Evolutionary conservation across 1,140 invertebrate genomes (phyloP).

Genomic region (Drosophila leontia): DNA sequence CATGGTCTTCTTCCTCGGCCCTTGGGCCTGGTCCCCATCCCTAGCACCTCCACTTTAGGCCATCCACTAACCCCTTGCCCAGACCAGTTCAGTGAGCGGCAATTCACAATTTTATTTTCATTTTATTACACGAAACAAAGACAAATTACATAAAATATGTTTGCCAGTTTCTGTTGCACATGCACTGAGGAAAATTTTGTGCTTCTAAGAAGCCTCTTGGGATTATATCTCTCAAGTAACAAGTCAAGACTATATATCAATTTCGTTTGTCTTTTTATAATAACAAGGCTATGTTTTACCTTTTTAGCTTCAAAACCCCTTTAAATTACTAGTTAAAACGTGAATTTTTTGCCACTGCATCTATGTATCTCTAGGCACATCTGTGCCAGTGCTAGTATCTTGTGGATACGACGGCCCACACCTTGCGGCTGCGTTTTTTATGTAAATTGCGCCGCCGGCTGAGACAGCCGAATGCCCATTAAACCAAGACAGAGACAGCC

Average conservation of each 20-base stretch:
- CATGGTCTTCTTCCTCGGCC: not conserved
- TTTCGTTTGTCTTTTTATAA: no score
- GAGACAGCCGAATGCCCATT: conserved; percentile 62
- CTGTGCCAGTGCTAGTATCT: conserved; percentile 40
- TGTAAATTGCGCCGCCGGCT: conserved; percentile 72
- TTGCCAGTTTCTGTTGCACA: conserved; percentile 18
- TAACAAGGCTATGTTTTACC: not conserved
- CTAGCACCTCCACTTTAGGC: not conserved
- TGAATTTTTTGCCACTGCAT: not conserved
- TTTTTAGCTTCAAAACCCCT: not conserved
- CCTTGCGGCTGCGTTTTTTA: conserved; percentile 76
- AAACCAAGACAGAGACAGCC: conserved; percentile 46
- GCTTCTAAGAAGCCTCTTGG: no score
- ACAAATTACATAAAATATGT: conserved; percentile 84
- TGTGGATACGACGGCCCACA: conserved; percentile 64
- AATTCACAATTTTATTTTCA: conserved; percentile 80
- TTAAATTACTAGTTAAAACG: not conserved
- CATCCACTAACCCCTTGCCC: conserved; percentile 24
- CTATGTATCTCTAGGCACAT: conserved; percentile 37
- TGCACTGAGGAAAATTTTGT: not conserved
- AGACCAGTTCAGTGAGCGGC: conserved; percentile 31
- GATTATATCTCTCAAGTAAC: no score
- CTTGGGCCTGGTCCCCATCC: conserved; percentile 18
- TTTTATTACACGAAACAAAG: conserved; percentile 84
- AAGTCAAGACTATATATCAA: no score